phyloP scores from a whole-genome alignment of 2,113 vertebrate genomes.

The Aythya baeri region DNA sequence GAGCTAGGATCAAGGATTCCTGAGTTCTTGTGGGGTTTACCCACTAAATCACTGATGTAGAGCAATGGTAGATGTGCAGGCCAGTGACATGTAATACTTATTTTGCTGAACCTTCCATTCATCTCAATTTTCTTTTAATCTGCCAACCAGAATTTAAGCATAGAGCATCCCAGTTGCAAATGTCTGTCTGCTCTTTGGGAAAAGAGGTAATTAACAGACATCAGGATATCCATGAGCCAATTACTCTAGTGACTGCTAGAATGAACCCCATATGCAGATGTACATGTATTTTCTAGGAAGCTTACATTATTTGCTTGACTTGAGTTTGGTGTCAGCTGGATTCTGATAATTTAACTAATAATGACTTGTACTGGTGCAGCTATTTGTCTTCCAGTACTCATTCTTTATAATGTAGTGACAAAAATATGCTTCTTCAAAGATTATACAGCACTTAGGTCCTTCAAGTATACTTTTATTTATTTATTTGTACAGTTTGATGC shows the following conservation, averaged over 20 bases:
- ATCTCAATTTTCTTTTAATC: neutral
- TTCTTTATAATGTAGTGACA: neutral
- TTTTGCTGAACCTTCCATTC: neutral
- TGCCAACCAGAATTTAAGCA: neutral
- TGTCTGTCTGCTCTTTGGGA: neutral
- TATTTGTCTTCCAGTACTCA: neutral
- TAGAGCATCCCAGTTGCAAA: neutral
- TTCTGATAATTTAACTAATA: slow-evolving; percentile 11
- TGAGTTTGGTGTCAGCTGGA: slow-evolving; percentile 4
- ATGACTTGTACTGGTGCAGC: neutral
- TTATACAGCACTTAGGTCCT: neutral
- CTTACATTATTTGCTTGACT: slow-evolving; percentile 5
- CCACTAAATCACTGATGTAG: neutral
- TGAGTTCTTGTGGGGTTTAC: neutral
- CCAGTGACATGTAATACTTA: neutral
- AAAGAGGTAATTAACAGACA: neutral
- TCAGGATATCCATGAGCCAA: neutral
- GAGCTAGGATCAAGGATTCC: neutral
- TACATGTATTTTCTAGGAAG: neutral
- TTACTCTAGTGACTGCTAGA: neutral
- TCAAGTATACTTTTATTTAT: neutral
- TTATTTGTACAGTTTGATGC: neutral
- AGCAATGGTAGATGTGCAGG: neutral
- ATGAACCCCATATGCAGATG: neutral
- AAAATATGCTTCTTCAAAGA: neutral